Base-by-base conservation (phyloP, 2,888 invertebrate species). In the Orgyia antiqua region DNA sequence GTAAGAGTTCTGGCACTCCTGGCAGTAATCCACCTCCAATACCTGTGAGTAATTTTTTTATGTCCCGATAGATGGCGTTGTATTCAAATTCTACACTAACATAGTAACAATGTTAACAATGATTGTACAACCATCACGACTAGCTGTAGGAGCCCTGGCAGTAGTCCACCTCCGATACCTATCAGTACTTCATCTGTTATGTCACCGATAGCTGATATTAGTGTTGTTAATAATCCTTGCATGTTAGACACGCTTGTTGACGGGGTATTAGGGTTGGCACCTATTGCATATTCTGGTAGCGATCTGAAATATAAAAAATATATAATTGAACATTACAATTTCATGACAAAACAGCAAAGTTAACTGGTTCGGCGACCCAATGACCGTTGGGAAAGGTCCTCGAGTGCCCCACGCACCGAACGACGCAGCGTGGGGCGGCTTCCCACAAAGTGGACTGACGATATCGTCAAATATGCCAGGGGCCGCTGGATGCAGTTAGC, bases 21-120 rank as follows among this genome's bases (percentile, higher is more conserved):
- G 84, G 80, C 7, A 84, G 44, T 1, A 84, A 48, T 3, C 62
- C 69, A 0, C 84, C 86, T 0, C 86, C 84, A 7, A 84, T 78
- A 0, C 67, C 65, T n/a, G n/a, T n/a, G n/a, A n/a, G n/a, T n/a
- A n/a, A n/a, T n/a, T n/a, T n/a, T n/a, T n/a, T n/a, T n/a, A n/a
- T 4, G 7, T 17, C 17, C 17, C 17, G 17, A 17, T 17, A 17
- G 4, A 4, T 17, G 4, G 17, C 17, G 17, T 17, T 5, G 17
- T 7, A 17, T 5, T 17, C 17, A 17, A 5, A 7, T 17, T 17
- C 17, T 17, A 17, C 7, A 17, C 4, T 7, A 4, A 17, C 17
- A 11, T 11, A 24, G 24, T 13, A 13, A 24, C 13, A 24, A 24
- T 2, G 13, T 13, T 24, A 82, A 59, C 38, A 84, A 26, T 13